Base-by-base conservation (phyloP, 2,888 invertebrate species). In the Nycteola revayana region DNA sequence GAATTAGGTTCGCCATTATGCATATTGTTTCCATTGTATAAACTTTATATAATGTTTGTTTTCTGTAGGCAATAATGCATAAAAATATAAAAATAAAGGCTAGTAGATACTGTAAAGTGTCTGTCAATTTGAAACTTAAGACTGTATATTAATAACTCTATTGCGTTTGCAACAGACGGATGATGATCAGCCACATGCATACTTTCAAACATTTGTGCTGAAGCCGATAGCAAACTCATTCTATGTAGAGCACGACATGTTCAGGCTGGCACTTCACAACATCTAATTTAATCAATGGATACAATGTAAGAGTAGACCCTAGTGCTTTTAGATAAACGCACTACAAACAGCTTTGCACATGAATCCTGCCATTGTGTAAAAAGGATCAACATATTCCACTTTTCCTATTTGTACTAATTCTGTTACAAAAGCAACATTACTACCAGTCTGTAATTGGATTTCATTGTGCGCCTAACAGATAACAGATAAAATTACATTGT, bases 231-330 rank as follows among this genome's bases (percentile, higher is more conserved):
- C 93, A 80, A 94, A 91, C 78, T 94, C 94, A 77, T 98, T 95
- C 92, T 97, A 95, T 90, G 94, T 98, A 77, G 95, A 96, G 88
- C 97, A 98, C 85, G 98, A 98, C 88, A 93, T 96, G 83, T 98
- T 98, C 92, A 93, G 98, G 82, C 93, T 98, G 76, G 95, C 95
- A 60, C 92, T 98, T 66, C 97, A 98, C 87, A 94, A 97, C 89
- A 45, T 72, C 43, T 84, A 81, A 68, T 49, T 56, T 41, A 44
- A 49, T 44, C 60, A 51, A 39, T 50, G 51, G 46, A 44, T 48
- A 48, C 45, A 61, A 75, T 71, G 74, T 73, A 75, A 70, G 80
- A 64, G 52, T 57, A 59, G 49, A 50, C 37, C 44, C 45, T 51
- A 51, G 52, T 49, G 61, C 54, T 60, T 58, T 29, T 43, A 39